Percentiles rank a stretch among this genome's conserved stretches.
Evolutionary conservation across 1,140 invertebrate species (phyloP).

Genomic region (Drosophila ercepeae): DNA sequence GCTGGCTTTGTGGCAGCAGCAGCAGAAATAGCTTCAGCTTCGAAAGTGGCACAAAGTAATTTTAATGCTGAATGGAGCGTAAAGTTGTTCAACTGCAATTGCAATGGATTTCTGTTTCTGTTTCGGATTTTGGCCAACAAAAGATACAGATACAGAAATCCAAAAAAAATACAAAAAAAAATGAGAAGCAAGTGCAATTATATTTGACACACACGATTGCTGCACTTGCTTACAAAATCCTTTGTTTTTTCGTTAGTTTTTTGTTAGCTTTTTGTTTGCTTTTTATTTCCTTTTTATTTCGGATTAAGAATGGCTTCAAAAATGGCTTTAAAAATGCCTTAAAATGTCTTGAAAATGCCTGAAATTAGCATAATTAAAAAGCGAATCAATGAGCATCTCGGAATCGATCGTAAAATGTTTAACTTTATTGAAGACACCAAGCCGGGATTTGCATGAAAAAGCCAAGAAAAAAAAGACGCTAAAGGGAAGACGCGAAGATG

Average conservation of each 20-base stretch:
- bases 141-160: constrained; percentile 25
- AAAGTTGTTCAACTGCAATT: constrained; percentile 79
- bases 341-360: too few species aligned
- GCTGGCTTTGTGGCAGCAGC: constrained; percentile 39
- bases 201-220: constrained; percentile 52
- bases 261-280: too few species aligned
- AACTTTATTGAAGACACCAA: constrained; percentile 15
- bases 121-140: constrained; percentile 44
- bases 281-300: too few species aligned
- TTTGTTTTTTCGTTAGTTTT: not conserved
- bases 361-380: constrained; percentile 24
- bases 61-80: constrained; percentile 79
- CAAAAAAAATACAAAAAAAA: constrained; percentile 1
- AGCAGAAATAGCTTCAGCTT: constrained; percentile 66
- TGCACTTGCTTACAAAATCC: constrained; percentile 23
- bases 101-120: constrained; percentile 49
- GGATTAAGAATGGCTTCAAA: too few species aligned
- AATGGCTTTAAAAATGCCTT: too few species aligned
- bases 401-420: constrained; percentile 35
- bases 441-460: constrained; percentile 29
- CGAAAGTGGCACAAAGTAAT: constrained; percentile 79
- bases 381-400: constrained; percentile 32
- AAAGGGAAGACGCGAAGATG: constrained; percentile 1
- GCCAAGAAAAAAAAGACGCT: not conserved
- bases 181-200: constrained; percentile 60